Conservation (phyloP, 2,113 vertebrate genomes). For the Cisticola juncidis region DNA sequence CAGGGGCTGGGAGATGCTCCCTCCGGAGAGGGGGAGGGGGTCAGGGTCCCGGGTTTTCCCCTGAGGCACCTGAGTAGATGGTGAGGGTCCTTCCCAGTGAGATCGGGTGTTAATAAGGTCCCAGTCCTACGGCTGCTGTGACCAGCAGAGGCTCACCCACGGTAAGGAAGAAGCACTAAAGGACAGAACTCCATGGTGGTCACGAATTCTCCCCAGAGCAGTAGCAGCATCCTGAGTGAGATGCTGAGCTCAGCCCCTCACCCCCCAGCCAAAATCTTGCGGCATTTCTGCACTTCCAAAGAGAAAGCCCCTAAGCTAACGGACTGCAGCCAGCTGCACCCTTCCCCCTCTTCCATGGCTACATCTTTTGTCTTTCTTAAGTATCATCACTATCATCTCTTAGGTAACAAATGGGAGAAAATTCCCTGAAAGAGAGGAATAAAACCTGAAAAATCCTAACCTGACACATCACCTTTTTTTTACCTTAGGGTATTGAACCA, state of each 20-base stretch:
- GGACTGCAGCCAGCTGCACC: not conserved
- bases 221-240: no score
- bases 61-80: not conserved
- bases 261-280: no score
- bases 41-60: not conserved
- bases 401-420: not conserved
- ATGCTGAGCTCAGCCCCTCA: no score
- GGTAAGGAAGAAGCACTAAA: not conserved
- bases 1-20: not conserved
- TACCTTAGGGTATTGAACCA: not conserved
- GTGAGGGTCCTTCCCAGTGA: not conserved
- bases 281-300: not conserved
- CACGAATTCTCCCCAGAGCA: no score
- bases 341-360: not conserved
- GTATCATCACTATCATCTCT: not conserved
- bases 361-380: not conserved
- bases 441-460: not conserved
- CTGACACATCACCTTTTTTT: not conserved
- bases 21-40: not conserved
- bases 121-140: rapidly evolving
- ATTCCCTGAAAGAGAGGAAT: not conserved
- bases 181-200: not conserved
- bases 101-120: no score
- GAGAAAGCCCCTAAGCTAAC: not conserved
- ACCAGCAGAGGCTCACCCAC: not conserved